A percentile compares a stretch with the other conserved stretches of the same genome.
Conservation (phyloP, 2,888 invertebrate species). For the Ferdinandea cuprea region DNA sequence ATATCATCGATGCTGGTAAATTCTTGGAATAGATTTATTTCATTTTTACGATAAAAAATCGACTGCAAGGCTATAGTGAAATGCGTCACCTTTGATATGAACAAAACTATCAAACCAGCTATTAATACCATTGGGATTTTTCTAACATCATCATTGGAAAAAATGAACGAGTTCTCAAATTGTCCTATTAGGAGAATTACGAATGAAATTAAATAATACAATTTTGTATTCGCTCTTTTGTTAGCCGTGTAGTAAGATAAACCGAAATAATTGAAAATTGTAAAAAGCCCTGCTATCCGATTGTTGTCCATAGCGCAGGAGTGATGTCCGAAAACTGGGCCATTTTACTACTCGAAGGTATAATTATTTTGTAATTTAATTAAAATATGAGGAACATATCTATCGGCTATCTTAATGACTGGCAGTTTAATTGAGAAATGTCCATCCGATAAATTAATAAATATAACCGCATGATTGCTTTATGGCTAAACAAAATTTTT, state of each 20-base stretch:
- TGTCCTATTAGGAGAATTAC: background rate
- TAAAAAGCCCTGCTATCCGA: slow-evolving; percentile 3
- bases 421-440: too few relatives aligned
- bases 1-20: slow-evolving; percentile 46
- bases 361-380: background rate
- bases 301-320: slow-evolving; percentile 47
- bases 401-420: too few relatives aligned
- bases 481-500: too few relatives aligned
- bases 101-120: background rate
- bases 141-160: too few relatives aligned
- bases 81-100: slow-evolving; percentile 4
- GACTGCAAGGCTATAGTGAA: slow-evolving; percentile 19
- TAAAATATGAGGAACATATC: too few relatives aligned
- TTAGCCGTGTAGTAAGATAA: slow-evolving; percentile 13
- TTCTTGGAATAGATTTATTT: slow-evolving; percentile 25
- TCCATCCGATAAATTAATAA: too few relatives aligned
- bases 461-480: too few relatives aligned
- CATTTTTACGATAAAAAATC: slow-evolving; percentile 13
- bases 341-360: background rate
- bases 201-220: background rate
- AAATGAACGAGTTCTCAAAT: slow-evolving; percentile 9
- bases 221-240: background rate
- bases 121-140: background rate
- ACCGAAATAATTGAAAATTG: slow-evolving; percentile 18
- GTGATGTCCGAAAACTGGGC: background rate